Evolutionary conservation across 2,113 vertebrate species (phyloP), one percentile per base, ranked within the genome.

Genomic region (Cavia porcellus): DNA sequence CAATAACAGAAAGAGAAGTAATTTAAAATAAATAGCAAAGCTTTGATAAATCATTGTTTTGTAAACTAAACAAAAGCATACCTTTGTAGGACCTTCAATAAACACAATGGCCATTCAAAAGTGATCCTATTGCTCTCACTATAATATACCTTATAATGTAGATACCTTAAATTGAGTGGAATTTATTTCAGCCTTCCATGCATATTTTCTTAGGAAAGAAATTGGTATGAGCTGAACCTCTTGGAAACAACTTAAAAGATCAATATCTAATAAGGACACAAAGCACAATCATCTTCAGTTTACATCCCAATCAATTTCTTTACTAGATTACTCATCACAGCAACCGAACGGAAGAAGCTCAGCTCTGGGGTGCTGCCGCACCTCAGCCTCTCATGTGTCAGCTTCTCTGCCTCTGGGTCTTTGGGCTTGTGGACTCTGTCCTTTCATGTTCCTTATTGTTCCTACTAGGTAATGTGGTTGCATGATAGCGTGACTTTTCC

Each of bases 401-500:
- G 35, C 24, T 13, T 62, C 70, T 68, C 35, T 22, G 32, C 52
- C 52, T 70, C 38, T 25, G 20, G 13, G 20, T 35, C 66, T 83
- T 32, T 8, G 1, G 52, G 30, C 50, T 0, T n/a, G 25, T 14
- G 30, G 59, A 24, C 50, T 30, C 68, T 32, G 85, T 72, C 61
- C 79, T 96, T 81, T 95, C 74, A 12, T 20, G 80, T 77, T 52
- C 25, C 50, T 66, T 62, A 68, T 47, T 84, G 81, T 45, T 88
- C 59, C 28, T 11, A 82, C 22, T 0, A 66, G 30, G 66, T 62
- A 24, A 68, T 30, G 42, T 68, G 68, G 45, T 88, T 93, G 74
- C 90, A 62, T 3, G 35, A 83, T 75, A 47, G 91, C 75, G 50
- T 96, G 95, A 95, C 92, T 96, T 42, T 61, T 38, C 66, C 30